These are phyloP conservation scores for Clarias pachynema DNA, from an alignment of 2,797 vertebrate species.

Conservation along the genomic window DNA sequence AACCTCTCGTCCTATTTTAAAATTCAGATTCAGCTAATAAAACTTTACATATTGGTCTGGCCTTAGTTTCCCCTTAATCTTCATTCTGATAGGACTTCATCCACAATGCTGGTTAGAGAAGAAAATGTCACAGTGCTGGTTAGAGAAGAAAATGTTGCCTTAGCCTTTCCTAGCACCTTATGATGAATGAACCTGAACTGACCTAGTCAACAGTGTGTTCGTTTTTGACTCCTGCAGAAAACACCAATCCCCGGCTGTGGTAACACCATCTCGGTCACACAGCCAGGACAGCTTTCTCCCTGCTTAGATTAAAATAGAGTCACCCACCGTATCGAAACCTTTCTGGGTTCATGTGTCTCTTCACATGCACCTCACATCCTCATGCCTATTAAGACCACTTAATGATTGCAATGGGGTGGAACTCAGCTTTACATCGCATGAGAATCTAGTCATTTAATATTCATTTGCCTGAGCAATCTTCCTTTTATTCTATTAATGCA, in stretches of 20 bases:
- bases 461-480: constrained; percentile 15
- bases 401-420: constrained; percentile 30
- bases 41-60: neutral
- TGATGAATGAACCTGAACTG: neutral
- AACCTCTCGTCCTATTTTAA: neutral
- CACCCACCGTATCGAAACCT: constrained; percentile 46
- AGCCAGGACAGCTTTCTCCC: constrained; percentile 68
- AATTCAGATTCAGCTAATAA: neutral
- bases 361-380: constrained; percentile 53
- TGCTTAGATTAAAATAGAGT: constrained; percentile 61
- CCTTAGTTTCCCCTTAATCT: neutral
- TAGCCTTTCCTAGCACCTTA: neutral
- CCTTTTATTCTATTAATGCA: constrained; percentile 1
- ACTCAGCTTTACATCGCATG: constrained; percentile 25
- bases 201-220: neutral
- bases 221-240: neutral
- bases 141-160: neutral
- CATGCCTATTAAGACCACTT: constrained; percentile 43
- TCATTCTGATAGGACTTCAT: neutral
- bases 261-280: constrained; percentile 13
- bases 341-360: constrained; percentile 49
- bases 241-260: neutral
- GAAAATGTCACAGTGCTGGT: neutral
- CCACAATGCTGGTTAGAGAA: neutral
- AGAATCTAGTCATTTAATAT: constrained; percentile 34